Conservation (phyloP, 1,140 invertebrate species). For the Dendrolimus kikuchii region DNA sequence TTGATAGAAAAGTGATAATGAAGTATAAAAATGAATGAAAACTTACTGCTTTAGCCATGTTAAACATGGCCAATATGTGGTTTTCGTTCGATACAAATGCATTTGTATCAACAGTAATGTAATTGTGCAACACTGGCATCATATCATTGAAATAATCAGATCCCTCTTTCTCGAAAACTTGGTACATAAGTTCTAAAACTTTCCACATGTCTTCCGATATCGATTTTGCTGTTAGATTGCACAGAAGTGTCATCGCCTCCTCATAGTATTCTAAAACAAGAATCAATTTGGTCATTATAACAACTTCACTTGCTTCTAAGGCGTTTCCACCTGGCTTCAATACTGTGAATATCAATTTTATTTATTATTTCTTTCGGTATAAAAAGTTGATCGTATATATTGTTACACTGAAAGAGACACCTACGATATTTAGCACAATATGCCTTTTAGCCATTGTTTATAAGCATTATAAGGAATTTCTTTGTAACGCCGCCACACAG, state of each 20-base stretch:
- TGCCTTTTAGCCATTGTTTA: too few relatives aligned
- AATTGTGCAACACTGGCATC: conserved; percentile 99
- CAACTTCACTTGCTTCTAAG: too few relatives aligned
- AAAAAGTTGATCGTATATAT: too few relatives aligned
- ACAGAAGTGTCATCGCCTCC: conserved; percentile 94
- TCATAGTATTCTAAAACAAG: conserved; percentile 91
- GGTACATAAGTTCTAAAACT: conserved; percentile 84
- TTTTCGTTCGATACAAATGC: conserved; percentile 94
- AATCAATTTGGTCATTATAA: not conserved
- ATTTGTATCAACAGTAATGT: conserved; percentile 95
- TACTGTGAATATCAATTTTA: too few relatives aligned
- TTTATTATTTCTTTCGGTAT: too few relatives aligned
- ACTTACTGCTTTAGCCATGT: conserved; percentile 94
- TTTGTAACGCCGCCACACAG: too few relatives aligned
- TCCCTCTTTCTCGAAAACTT: conserved; percentile 94
- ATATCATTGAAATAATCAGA: conserved; percentile 98
- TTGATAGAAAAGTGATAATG: too few relatives aligned
- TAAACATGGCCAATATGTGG: conserved; percentile 92
- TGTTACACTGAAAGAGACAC: too few relatives aligned
- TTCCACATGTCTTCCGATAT: conserved; percentile 98
- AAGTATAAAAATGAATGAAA: conserved; percentile 16
- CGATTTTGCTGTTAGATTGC: conserved; percentile 90
- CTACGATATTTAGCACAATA: too few relatives aligned
- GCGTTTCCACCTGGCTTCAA: too few relatives aligned
- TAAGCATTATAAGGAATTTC: too few relatives aligned